Conservation (phyloP, 2,888 invertebrate genomes). For the Pollenia angustigena region DNA sequence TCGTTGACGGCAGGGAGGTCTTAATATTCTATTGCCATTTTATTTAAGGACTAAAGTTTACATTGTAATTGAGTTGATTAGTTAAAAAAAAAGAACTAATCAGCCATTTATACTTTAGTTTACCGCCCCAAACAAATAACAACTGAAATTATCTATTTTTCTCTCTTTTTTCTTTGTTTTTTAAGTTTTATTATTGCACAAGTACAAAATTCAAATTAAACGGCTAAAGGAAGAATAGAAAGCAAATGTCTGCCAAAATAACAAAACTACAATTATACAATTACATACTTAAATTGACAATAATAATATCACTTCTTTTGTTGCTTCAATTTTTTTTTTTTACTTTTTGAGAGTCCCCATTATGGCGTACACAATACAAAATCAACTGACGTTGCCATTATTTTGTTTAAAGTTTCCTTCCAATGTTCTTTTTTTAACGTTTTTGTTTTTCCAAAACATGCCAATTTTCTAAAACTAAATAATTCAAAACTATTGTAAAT, state of each 20-base stretch:
- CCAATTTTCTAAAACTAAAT: conserved; percentile 72
- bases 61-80: conserved; percentile 38
- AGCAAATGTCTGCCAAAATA: conserved; percentile 64
- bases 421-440: not conserved
- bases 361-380: conserved; percentile 15
- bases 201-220: conserved; percentile 48
- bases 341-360: not conserved
- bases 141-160: conserved; percentile 43
- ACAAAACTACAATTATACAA: conserved; percentile 66
- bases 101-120: conserved; percentile 46
- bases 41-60: conserved; percentile 2
- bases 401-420: conserved; percentile 14
- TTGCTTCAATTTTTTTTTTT: not conserved
- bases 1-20: not conserved
- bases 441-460: conserved; percentile 56
- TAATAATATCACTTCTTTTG: conserved; percentile 44
- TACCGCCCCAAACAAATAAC: conserved; percentile 55
- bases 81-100: conserved; percentile 30
- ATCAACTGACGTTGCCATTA: not conserved
- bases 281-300: conserved; percentile 73
- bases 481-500: conserved; percentile 72
- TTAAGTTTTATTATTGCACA: not conserved
- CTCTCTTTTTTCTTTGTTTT: not conserved
- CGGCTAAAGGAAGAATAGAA: conserved; percentile 17
- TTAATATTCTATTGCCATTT: not conserved